Base-by-base conservation (phyloP, 2,113 vertebrate genomes). In the Romanogobio albipinnatus region DNA sequence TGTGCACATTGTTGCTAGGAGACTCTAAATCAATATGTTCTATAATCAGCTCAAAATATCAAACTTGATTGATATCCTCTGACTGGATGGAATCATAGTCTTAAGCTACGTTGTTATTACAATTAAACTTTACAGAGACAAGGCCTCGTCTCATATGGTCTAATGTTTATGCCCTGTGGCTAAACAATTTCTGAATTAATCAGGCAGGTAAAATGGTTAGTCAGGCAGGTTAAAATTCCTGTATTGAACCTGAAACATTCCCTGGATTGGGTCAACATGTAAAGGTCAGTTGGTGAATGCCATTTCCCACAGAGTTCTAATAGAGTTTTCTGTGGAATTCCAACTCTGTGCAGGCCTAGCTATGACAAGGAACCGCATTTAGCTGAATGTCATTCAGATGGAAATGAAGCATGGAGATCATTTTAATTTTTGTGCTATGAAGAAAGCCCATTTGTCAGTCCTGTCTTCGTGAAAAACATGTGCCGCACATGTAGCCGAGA, bases 401-500 rank as follows among this genome's bases (percentile, higher is more conserved):
- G 6, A 56, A 53, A 53, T 53, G 17, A 56, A 56, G 51, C 51
- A 7, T 56, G 51, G 17, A 15, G 51, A 19, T 2, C 5, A 7
- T 56, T 19, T 17, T 2, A 0, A 56, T 56, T 56, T 56, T 56
- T 56, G 53, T 56, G 6, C 53, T 8, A 56, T 56, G 6, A 56
- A 56, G 53, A 6, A 56, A 56, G 19, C 53, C 2, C 17, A 56
- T 19, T 19, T 19, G 17, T 56, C 53, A 19, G 53, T 47, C 45
- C 45, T 47, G 17, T 8, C 6, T 2, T 17, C 19, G 15, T 56
- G 51, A 7, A 15, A 7, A 53, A 53, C 49, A 45, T 45, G 90
- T 92, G 91, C 89, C 90, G 80, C 85, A 73, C 90, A 90, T 88
- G 90, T 92, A 90, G 91, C 84, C 17, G 62, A 13, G 64, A 53